Base-by-base conservation (phyloP, 2,113 vertebrate species). In the Ammodramus savannarum region DNA sequence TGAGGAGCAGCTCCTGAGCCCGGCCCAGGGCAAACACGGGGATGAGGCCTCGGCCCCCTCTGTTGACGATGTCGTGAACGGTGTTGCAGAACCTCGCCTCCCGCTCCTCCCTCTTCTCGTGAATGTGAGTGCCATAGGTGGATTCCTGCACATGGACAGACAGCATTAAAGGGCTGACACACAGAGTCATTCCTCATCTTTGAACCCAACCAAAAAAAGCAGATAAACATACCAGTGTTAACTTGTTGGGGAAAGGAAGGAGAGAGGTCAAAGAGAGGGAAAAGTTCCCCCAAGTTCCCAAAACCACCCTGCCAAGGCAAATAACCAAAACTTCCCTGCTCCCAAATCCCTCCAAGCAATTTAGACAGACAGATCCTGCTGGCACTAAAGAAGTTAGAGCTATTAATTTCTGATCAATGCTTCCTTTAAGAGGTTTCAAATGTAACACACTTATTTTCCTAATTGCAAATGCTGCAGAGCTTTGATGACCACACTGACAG, bases 21-120 rank as follows among this genome's bases (percentile, higher is more conserved):
- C 99, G 97, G 15, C 99, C 99, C 65, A 99, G 96, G 9, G 99
- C 99, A 38, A 99, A 99, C 61, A 99, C 99, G 0, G 99, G 99
- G 87, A 99, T 99, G 61, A 99, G 98, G 13, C 99, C 99, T 87
- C 99, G 98, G 20, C 99, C 99, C 59, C 99, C 99, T 79, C 99
- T 97, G 76, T 99, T 99, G 4, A 99, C 99, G 3, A 99, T 99
- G 90, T 99, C 99, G 2, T 99, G 99, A 2, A 99, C 99, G 0
- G 99, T 99, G 97, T 99, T 99, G 65, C 99, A 99, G 98, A 99
- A 99, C 3, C 99, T 97, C 4, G 99, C 99, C 89, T 99, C 99
- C 27, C 99, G 97, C 90, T 99, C 99, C 32, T 99, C 99, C 49
- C 99, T 98, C 93, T 99, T 99, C 91, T 99, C 99, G 3, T 99